Percentiles rank a stretch among this genome's conserved stretches.
These are phyloP conservation scores for Pantala flavescens DNA, from an alignment of 1,140 invertebrate genomes.

Conservation along the genomic window DNA sequence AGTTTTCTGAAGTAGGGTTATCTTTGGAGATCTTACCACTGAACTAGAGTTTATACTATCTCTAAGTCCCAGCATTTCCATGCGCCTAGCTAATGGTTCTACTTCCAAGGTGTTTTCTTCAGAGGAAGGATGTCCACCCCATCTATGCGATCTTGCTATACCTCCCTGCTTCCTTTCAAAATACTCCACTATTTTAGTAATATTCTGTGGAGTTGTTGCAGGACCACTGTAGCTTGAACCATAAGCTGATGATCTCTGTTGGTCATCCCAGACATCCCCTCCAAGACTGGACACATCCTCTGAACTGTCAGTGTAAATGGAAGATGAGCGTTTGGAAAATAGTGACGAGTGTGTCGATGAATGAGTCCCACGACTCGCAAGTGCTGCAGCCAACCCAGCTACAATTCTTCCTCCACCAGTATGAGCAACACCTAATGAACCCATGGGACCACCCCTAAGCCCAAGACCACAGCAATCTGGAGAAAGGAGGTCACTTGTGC, in stretches of 20 bases:
- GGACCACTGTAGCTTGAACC: neutral
- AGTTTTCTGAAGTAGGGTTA: constrained; percentile 29
- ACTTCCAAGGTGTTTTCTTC: neutral
- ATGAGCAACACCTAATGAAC: neutral
- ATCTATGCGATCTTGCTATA: neutral
- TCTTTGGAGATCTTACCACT: constrained; percentile 26
- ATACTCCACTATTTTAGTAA: constrained; percentile 77
- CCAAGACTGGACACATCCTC: constrained; percentile 72
- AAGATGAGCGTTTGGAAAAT: constrained; percentile 58
- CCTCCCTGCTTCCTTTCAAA: constrained; percentile 60
- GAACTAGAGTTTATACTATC: constrained; percentile 7
- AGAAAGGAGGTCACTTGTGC: constrained; percentile 26
- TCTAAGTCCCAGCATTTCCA: constrained; percentile 17
- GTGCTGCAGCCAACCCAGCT: constrained; percentile 5
- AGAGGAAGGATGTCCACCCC: neutral
- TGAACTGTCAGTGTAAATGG: constrained; percentile 75
- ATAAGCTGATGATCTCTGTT: constrained; percentile 22
- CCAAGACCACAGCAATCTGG: constrained; percentile 20
- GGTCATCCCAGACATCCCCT: constrained; percentile 62
- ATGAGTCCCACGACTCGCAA: constrained; percentile 14
- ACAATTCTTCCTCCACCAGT: neutral
- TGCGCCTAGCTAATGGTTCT: constrained; percentile 16
- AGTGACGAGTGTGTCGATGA: constrained; percentile 25
- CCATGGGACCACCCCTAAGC: constrained; percentile 1
- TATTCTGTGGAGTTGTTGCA: constrained; percentile 42